Conservation (phyloP, 2,888 invertebrate species). For the Acanthosepion lycidas region DNA sequence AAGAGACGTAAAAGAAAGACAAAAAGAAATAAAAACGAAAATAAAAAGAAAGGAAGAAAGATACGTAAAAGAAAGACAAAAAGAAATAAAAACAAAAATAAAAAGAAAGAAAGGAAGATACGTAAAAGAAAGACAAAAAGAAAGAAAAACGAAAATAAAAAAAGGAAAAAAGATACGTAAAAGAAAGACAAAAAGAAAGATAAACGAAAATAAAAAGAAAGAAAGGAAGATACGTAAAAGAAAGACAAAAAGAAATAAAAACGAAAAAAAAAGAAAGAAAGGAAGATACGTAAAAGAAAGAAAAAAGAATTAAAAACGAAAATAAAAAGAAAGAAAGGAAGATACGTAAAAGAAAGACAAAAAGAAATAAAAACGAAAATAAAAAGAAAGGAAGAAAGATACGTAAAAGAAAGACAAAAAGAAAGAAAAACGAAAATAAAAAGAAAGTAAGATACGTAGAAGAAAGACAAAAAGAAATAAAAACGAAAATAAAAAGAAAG, state of each 20-base stretch:
- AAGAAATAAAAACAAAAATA: neutral
- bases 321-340: no score
- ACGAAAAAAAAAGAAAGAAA: no score
- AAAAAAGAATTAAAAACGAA: neutral
- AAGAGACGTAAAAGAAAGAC: neutral
- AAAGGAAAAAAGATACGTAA: neutral
- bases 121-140: no score
- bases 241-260: neutral
- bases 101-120: no score
- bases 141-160: no score
- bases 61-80: neutral
- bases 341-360: neutral
- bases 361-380: neutral
- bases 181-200: neutral
- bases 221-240: neutral
- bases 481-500: no score
- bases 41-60: no score
- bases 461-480: neutral
- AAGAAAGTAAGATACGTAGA: no score
- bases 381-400: no score
- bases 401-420: no score
- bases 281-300: neutral
- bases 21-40: neutral
- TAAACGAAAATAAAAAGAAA: no score
- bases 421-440: no score